Evolutionary conservation across 2,113 vertebrate species (phyloP), one percentile per base, ranked within the genome.

Genomic region (Columba janthina): DNA sequence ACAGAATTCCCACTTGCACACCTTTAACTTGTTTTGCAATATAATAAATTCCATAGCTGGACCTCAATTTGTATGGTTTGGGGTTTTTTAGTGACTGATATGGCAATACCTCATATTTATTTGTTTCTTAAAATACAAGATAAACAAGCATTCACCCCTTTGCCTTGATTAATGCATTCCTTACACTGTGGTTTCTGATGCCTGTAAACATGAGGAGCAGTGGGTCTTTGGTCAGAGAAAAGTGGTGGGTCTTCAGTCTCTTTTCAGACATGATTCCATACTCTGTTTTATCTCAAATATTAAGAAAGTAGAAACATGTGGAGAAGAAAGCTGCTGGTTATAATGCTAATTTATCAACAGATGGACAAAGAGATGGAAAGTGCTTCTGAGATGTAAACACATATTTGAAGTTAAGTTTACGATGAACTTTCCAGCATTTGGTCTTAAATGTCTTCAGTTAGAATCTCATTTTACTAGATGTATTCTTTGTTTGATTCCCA

Each of bases 1-100:
- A 61, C 71, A 84, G 66, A 95, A 89, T 94, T 93, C 85, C 94
- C 56, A 57, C 90, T 85, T 88, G 61, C 44, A 81, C 65, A 75
- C 44, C 76, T 83, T 56, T 61, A 77, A 85, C 88, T 79, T 92
- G 64, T 78, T 93, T 86, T 95, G 90, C 61, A 51, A 17, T 16
- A 15, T 21, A 75, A 51, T 60, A 73, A 95, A 87, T 85, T 89
- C 56, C 40, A 17, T 34, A 76, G 53, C 28, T 88, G 75, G 54
- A 66, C n/a, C 31, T 70, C 31, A 20, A 5, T 83, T 82, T 76
- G n/a, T 73, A 4, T 24, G 32, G 32, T 67, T 83, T 75, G 42
- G 36, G 20, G 7, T 13, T 24, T 90, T 61, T 81, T 58, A n/a
- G 57, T 60, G 54, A 61, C 31, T 53, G 50, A 56, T 69, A 53